Evolutionary conservation across 2,797 vertebrate species (phyloP), one percentile per base, ranked within the genome.

Genomic region (Gephyroberyx darwinii): DNA sequence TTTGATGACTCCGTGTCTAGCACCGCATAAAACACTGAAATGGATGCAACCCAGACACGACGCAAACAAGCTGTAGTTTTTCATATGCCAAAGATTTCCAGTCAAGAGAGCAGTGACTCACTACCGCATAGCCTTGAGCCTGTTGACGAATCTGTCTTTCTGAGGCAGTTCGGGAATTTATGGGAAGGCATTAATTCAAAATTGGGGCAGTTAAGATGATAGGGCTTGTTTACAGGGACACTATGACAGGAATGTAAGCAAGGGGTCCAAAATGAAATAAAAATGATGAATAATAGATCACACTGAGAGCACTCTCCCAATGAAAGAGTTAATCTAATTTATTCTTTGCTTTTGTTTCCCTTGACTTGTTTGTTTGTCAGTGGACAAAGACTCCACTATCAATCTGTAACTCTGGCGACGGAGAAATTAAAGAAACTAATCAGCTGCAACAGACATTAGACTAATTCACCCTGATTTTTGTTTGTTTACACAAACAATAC

Each of bases 1-100:
- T 64, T 48, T 54, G 43, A 77, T 53, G 58, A 50, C 50, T 59
- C 8, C 19, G 19, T 6, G 30, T 60, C 51, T 47, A 60, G 47
- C 35, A 35, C 5, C 31, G 39, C 65, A 67, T 69, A 63, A 77
- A 78, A 79, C 58, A 79, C 59, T 72, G 41, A 77, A 82, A 78
- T 43, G 19, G 50, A 72, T 45, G 22, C 13, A 50, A 37, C 58
- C 17, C 39, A 66, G 55, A 72, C 43, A 59, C 19, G 1, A 57
- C 43, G 2, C 19, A 74, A 81, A 74, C 68, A 65, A 68, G 35
- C 5, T 20, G 71, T 37, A 51, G 59, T 75, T 75, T 69, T 69
- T 79, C 53, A 69, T 33, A 5, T 19, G 20, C 10, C 66, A 72
- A 71, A 71, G 39, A 77, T 68, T 59, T 73, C 53, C 70, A 73